These are phyloP conservation scores for Zoanthus gigantus DNA, from an alignment of 92 coral and sea anemone species.

Conservation along the genomic window DNA sequence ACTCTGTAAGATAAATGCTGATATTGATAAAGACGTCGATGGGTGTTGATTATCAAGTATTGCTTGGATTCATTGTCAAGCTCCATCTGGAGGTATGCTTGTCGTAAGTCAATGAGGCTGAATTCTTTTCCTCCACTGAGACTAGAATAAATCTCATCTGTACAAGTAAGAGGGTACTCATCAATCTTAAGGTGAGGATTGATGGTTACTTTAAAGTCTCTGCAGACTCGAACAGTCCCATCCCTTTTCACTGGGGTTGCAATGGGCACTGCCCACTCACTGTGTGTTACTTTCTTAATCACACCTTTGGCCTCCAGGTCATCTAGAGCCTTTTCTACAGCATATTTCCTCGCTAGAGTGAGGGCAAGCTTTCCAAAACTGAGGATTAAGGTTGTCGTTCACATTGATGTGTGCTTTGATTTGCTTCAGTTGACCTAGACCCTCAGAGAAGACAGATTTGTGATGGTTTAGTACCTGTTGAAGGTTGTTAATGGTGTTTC, in stretches of 20 bases:
- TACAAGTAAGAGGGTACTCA: conserved; percentile 47
- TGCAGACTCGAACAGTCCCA: conserved; percentile 26
- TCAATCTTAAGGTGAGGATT: conserved; percentile 44
- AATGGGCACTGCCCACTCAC: conserved; percentile 7
- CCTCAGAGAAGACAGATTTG: background rate
- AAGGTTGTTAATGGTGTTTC: background rate
- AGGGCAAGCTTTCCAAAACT: background rate
- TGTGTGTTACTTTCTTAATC: background rate
- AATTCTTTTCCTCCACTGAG: conserved; percentile 58
- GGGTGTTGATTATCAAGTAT: conserved; percentile 60
- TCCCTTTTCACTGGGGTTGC: background rate
- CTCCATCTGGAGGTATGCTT: conserved; percentile 71
- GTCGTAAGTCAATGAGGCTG: conserved; percentile 58
- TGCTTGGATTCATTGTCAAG: conserved; percentile 51
- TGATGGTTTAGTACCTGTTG: background rate
- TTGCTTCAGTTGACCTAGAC: background rate
- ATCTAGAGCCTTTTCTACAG: background rate
- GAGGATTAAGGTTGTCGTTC: background rate
- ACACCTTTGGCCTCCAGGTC: background rate
- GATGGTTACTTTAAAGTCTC: conserved; percentile 60
- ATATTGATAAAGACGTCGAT: conserved; percentile 55
- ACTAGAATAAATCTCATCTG: conserved; percentile 48
- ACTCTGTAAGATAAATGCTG: conserved; percentile 66
- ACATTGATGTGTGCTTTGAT: background rate
- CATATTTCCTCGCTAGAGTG: background rate